Base-by-base conservation (phyloP, 2,113 vertebrate species). In the Chlamydotis undulata region DNA sequence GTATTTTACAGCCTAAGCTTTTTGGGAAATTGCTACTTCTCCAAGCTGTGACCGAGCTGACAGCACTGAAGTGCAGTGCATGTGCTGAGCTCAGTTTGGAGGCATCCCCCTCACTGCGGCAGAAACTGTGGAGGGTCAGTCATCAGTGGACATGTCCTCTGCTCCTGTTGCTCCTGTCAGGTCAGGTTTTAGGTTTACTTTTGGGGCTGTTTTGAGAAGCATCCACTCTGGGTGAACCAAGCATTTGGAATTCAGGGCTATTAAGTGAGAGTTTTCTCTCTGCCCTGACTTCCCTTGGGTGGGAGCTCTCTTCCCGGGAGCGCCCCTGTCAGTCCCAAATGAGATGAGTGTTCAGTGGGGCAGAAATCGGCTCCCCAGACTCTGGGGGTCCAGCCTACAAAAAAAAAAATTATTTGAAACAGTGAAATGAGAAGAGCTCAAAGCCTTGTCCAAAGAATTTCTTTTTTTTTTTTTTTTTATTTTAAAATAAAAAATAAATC, bases 131-230 rank as follows among this genome's bases (percentile, higher is more conserved):
- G 60, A 41, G 19, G 17, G 37, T 69, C 45, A 33, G 35, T 76
- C 45, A 4, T 37, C 16, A 23, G 9, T 33, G 31, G 45, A 63
- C 0, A 0, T 33, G 28, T 70, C n/a, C 43, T 39, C 63, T 71
- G 73, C 19, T 90, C 12, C 39, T 49, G 29, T 67, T 65, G 28
- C 41, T 89, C 19, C 60, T 64, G 29, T 70, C 52, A 69, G 76
- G 47, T 39, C 33, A 89, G 28, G 6, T 55, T 78, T 90, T 85
- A 68, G 49, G 12, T 68, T 70, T 77, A 33, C 59, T 56, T 4
- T 11, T 53, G 53, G 59, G 55, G 13, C 69, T 56, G 2, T 65
- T 63, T 76, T 83, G 68, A 56, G 33, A 75, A 81, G 61, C 35
- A 78, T 24, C 43, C 29, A 14, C 49, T 60, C n/a, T 83, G 65